Base-by-base conservation (phyloP, 2,797 vertebrate species). In the Eremophila alpestris region DNA sequence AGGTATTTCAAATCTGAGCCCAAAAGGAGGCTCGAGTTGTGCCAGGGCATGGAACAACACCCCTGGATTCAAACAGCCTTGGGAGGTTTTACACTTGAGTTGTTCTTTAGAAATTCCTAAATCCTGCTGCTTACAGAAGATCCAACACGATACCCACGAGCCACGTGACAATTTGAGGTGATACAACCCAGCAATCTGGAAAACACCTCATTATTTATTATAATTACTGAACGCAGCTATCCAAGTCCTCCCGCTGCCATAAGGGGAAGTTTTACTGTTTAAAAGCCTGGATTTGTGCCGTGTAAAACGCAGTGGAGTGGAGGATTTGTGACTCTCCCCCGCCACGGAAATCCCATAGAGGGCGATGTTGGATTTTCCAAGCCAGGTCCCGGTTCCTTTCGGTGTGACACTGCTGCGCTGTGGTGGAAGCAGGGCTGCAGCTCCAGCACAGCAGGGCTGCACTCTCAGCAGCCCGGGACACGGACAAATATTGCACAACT, bases 291-390 rank as follows among this genome's bases (percentile, higher is more conserved):
- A 34, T 68, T 36, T 13, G 32, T 40, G n/a, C 2, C 16, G 5
- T 27, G 56, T 14, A 7, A 63, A 74, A 41, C 32, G 13, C 16
- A 2, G 18, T 4, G 34, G 22, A 3, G 5, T 7, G 24, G 4
- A 30, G 27, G 15, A 7, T 90, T 45, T 43, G 65, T 40, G 60
- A 7, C 26, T 58, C 11, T 74, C 48, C 34, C 13, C 1, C 5
- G 1, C 27, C 43, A 4, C 4, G n/a, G 58, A 6, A 59, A 38
- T 64, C 94, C 96, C 46, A 9, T 29, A 97, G 96, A 58, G 95
- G 96, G 96, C 95, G 80, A 29, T 92, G 87, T 95, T 83, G 94
- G 76, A 91, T 93, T 87, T 91, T 7, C 59, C 71, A 55, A 85
- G 24, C 9, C 20, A 3, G 4, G 13, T 51, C 23, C 19, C 4